These are phyloP conservation scores for Lordiphosa clarofinis DNA, from an alignment of 1,140 invertebrate species.

Conservation along the genomic window DNA sequence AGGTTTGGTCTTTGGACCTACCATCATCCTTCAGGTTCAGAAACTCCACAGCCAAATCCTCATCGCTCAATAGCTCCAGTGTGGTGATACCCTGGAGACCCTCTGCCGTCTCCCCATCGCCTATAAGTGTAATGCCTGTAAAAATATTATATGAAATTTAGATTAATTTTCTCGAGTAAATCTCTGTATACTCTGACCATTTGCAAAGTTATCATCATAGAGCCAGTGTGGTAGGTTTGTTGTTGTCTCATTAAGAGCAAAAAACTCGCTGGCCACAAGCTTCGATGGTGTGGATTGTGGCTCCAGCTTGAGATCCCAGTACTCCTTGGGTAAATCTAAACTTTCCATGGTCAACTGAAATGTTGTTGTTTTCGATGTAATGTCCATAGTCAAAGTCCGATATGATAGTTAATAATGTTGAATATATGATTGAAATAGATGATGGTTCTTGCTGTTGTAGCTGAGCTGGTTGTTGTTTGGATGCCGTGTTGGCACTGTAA, in stretches of 20 bases:
- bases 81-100: slow-evolving; percentile 25
- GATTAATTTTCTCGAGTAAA: background rate
- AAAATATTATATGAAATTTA: background rate
- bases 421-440: slow-evolving; percentile 40
- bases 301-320: slow-evolving; percentile 74
- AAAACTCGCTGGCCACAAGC: slow-evolving; percentile 57
- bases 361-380: slow-evolving; percentile 9
- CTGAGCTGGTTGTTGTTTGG: slow-evolving; percentile 39
- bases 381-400: slow-evolving; percentile 38
- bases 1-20: slow-evolving; percentile 19
- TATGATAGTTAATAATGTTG: slow-evolving; percentile 26
- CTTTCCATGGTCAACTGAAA: slow-evolving; percentile 62
- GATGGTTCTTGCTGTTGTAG: slow-evolving; percentile 47
- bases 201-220: slow-evolving; percentile 76
- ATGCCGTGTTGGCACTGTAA: slow-evolving; percentile 74
- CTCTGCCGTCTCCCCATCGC: slow-evolving; percentile 21
- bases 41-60: slow-evolving; percentile 68
- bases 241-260: slow-evolving; percentile 53
- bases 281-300: slow-evolving; percentile 54
- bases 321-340: slow-evolving; percentile 65
- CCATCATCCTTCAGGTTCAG: slow-evolving; percentile 65
- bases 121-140: slow-evolving; percentile 41
- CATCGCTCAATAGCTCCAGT: slow-evolving; percentile 44
- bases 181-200: slow-evolving; percentile 39
- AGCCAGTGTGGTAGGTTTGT: slow-evolving; percentile 36